Base-by-base conservation (phyloP, 2,797 vertebrate species). In the Myotis vivesi region DNA sequence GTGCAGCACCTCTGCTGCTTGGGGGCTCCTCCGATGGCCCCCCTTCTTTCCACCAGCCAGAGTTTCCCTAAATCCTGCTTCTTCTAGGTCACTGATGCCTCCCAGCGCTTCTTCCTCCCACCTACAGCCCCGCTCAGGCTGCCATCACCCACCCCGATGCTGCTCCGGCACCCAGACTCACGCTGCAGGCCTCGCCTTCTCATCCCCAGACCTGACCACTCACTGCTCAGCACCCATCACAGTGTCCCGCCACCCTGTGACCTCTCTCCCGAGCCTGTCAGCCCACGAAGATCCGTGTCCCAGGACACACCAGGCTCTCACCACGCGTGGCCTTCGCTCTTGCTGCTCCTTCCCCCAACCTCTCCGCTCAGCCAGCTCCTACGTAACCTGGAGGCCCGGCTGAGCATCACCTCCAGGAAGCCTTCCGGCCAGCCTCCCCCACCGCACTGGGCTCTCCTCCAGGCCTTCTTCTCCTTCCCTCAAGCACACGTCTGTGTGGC, bases 141-240 rank as follows among this genome's bases (percentile, higher is more conserved):
- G 41, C 30, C 12, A 5, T 12, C n/a, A 46, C 57, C 62, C 51
- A 44, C 4, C 9, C 33, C 16, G 8, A n/a, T 2, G 36, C 55
- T 49, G 23, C 28, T 15, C 68, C 23, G 36, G 44, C 4, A 19
- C n/a, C 3, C 41, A 16, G 44, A 9, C 17, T 49, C 2, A 3
- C 1, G 6, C 30, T 6, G 6, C 0, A 33, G 36, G 76, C 17
- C 3, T 7, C 0, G 0, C 0, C 0, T 9, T 49, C 89, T 62
- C 51, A 28, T 66, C 59, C 57, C 73, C n/a, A 64, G 17, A 57
- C n/a, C 76, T 11, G 62, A 38, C 19, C n/a, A 38, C 1, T n/a
- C 10, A 13, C 12, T 11, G 22, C 76, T 10, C 4, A 8, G 20
- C 17, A 25, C 23, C 62, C 15, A 64, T 62, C 2, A 2, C 49